phyloP scores from a whole-genome alignment of 2,888 invertebrate species.

The Leptopterna dolabrata region DNA sequence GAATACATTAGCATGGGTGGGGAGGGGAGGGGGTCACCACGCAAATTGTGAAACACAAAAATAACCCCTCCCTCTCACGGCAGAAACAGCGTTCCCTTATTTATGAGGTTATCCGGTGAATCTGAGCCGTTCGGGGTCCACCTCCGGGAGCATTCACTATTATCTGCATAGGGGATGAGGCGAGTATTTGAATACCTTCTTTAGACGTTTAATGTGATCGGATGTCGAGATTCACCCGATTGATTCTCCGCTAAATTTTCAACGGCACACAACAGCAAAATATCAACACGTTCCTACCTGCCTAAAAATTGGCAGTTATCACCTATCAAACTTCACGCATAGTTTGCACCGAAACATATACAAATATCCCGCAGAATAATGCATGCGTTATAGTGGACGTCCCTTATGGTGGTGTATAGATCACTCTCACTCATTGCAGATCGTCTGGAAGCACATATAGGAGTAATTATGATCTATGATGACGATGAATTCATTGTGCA shows the following conservation, averaged over 20 bases:
- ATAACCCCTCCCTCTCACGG: conserved; percentile 1
- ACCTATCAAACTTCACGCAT: no score
- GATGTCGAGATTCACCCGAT: not conserved
- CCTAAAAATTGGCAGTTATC: no score
- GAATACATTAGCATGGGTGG: conserved; percentile 48
- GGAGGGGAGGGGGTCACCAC: conserved; percentile 27
- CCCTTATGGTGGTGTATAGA: no score
- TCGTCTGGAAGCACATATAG: no score
- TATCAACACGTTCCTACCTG: no score
- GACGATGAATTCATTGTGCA: no score
- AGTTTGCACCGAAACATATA: no score
- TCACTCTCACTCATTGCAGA: no score
- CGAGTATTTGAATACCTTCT: conserved; percentile 41
- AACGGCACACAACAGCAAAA: not conserved
- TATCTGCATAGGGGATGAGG: conserved; percentile 39
- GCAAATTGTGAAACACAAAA: conserved; percentile 54
- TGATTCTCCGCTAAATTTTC: not conserved
- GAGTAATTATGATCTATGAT: no score
- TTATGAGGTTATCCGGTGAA: conserved; percentile 53
- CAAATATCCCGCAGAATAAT: no score
- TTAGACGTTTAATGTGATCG: conserved; percentile 36
- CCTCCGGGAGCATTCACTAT: conserved; percentile 32
- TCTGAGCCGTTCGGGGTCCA: conserved; percentile 34
- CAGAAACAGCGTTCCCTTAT: conserved; percentile 31
- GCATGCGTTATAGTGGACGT: no score